Base-by-base conservation (phyloP, 2,113 vertebrate species). In the Poeciliopsis retropinna region DNA sequence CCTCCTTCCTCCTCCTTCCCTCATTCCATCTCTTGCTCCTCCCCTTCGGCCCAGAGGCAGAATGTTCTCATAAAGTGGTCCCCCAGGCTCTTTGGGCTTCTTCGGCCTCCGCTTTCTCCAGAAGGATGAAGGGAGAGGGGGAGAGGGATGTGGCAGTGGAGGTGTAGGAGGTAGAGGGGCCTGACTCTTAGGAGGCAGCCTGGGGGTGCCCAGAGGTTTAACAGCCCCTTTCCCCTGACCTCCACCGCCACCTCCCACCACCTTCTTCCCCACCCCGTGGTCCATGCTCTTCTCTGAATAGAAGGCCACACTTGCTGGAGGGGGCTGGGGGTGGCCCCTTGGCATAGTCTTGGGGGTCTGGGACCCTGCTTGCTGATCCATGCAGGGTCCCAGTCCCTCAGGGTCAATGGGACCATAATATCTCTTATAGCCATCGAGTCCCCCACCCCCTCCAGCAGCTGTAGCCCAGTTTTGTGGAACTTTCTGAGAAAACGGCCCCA, bases 361-460 rank as follows among this genome's bases (percentile, higher is more conserved):
- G 78, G 95, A 94, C 79, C 94, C 94, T 92, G 92, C 89, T 72
- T 95, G 94, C 77, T 94, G 94, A 75, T 95, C 94, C 91, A 95
- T 93, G 83, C 94, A 94, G 91, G 94, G 91, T 73, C 95, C 95
- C 88, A 97, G 93, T 79, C 96, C 96, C 92, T 96, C 96, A 34
- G 96, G 96, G 91, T 97, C 96, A 87, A 97, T 97, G 86, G 96
- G 96, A 82, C 96, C 96, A 85, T 97, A 97, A 81, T 97, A 97
- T 71, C 96, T 94, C 87, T 97, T 96, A 93, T 96, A 97, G 86
- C 96, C 96, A 85, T 97, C 96, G 41, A 96, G 93, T 85, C 96
- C 94, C 83, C 93, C 91, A 76, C 82, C 82, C 39, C 92, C 91
- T 85, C 87, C 93, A 86, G 88, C 87, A 79, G 86, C 73, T 80